Percentiles rank a stretch among this genome's conserved stretches.
Evolutionary conservation across 2,113 vertebrate species (phyloP).

Genomic region (Syngnathus scovelli): DNA sequence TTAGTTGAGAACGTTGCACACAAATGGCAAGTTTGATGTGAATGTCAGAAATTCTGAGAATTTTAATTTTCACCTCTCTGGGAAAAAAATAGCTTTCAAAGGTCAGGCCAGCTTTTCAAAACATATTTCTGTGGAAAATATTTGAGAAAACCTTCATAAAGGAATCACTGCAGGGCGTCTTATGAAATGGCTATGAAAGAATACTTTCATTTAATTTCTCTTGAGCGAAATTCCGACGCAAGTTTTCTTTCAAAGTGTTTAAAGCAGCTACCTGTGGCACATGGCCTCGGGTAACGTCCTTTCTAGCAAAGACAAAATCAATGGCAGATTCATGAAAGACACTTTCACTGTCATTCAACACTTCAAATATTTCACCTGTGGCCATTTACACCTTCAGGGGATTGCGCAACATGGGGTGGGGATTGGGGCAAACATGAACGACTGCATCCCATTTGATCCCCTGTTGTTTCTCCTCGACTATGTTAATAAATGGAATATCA

Average conservation of each 20-base stretch:
- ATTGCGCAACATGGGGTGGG: neutral
- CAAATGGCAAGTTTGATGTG: neutral
- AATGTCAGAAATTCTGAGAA: neutral
- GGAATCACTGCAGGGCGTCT: neutral
- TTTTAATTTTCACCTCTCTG: neutral
- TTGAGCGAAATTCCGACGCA: slow-evolving; percentile 13
- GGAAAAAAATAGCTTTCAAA: neutral
- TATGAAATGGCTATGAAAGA: slow-evolving; percentile 1
- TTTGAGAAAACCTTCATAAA: neutral
- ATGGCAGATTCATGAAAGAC: slow-evolving; percentile 24
- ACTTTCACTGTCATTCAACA: neutral
- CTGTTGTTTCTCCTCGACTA: neutral
- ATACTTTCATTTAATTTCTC: slow-evolving; percentile 3
- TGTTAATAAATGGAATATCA: neutral
- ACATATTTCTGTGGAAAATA: neutral
- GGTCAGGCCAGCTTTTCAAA: neutral
- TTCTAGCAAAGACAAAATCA: slow-evolving; percentile 57
- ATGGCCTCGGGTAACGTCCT: slow-evolving; percentile 45
- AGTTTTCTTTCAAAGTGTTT: slow-evolving; percentile 32
- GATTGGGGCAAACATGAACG: neutral
- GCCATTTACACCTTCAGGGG: neutral
- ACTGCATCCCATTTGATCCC: neutral
- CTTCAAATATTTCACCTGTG: slow-evolving; percentile 3
- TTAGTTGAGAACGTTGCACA: neutral
- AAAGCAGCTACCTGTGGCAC: slow-evolving; percentile 46